Conservation (phyloP, 2,113 vertebrate genomes). For the Motacilla tschutschensis region DNA sequence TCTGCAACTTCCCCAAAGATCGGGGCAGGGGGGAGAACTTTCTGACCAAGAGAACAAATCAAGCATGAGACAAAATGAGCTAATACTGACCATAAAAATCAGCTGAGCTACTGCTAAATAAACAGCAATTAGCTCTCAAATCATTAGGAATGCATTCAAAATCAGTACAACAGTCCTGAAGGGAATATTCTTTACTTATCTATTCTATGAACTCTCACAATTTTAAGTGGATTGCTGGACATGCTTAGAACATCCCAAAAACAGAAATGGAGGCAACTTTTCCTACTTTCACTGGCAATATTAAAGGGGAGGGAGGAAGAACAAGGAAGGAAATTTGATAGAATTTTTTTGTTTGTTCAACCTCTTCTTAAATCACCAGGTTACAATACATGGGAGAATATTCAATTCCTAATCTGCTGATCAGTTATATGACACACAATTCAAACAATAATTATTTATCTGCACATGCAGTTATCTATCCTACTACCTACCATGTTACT, state of each 20-base stretch:
- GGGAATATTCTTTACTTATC: neutral
- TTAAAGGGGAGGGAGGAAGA: neutral
- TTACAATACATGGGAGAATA: neutral
- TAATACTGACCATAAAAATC: neutral
- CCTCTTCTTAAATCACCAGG: neutral
- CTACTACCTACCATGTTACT: neutral
- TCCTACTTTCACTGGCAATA: neutral
- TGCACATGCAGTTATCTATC: neutral
- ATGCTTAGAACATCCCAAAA: neutral
- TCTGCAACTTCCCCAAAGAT: neutral
- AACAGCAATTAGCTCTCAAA: neutral
- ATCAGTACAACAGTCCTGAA: neutral
- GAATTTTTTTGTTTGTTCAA: neutral
- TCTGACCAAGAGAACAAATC: neutral
- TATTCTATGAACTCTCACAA: neutral
- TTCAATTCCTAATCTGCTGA: neutral
- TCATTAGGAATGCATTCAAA: neutral
- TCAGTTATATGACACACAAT: neutral
- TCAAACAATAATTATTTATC: neutral
- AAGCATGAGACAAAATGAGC: neutral
- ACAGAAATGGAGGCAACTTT: rapidly evolving
- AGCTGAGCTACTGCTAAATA: neutral
- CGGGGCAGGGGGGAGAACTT: rapidly evolving
- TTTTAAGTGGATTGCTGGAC: neutral
- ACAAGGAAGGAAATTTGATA: neutral